Percentiles rank a stretch among this genome's conserved stretches.
These are phyloP conservation scores for Istiophorus platypterus DNA, from an alignment of 2,113 vertebrate genomes.

Conservation along the genomic window DNA sequence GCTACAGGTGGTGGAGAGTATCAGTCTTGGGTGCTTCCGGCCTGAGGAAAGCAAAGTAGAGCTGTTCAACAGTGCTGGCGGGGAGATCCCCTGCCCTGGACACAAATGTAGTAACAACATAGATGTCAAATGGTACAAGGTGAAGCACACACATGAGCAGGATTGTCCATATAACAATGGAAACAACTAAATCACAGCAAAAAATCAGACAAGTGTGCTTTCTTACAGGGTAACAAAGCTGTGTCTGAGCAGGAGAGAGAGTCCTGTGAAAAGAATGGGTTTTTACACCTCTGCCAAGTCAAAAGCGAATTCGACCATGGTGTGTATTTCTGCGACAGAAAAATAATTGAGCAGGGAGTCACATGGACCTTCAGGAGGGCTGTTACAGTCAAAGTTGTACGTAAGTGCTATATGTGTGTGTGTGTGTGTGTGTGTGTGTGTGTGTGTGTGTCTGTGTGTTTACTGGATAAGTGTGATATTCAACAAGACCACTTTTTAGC, in stretches of 20 bases:
- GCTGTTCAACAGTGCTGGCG: conserved; percentile 63
- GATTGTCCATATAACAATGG: not conserved
- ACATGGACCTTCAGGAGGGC: conserved; percentile 85
- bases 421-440: not conserved
- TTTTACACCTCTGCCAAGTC: conserved; percentile 71
- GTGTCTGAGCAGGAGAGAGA: fast-evolving
- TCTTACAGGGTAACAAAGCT: conserved; percentile 32
- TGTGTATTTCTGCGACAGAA: conserved; percentile 86
- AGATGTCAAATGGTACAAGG: conserved; percentile 89
- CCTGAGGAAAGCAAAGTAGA: conserved; percentile 28
- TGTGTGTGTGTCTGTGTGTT: not conserved
- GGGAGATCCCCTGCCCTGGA: conserved; percentile 85
- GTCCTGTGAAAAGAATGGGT: not conserved
- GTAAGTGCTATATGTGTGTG: conserved; percentile 56
- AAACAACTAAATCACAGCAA: not conserved
- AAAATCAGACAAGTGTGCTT: not conserved
- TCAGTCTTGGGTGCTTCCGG: conserved; percentile 65
- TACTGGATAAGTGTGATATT: not conserved
- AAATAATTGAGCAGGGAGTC: conserved; percentile 61
- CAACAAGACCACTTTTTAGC: no score
- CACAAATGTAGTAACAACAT: conserved; percentile 75
- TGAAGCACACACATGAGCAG: conserved; percentile 55
- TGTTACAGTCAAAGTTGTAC: conserved; percentile 63
- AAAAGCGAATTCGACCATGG: conserved; percentile 67
- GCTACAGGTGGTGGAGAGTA: conserved; percentile 82